A percentile compares a stretch with the other conserved stretches of the same genome.
Conservation (phyloP, 2,888 invertebrate species). For the Acanthacorydalis orientalis region DNA sequence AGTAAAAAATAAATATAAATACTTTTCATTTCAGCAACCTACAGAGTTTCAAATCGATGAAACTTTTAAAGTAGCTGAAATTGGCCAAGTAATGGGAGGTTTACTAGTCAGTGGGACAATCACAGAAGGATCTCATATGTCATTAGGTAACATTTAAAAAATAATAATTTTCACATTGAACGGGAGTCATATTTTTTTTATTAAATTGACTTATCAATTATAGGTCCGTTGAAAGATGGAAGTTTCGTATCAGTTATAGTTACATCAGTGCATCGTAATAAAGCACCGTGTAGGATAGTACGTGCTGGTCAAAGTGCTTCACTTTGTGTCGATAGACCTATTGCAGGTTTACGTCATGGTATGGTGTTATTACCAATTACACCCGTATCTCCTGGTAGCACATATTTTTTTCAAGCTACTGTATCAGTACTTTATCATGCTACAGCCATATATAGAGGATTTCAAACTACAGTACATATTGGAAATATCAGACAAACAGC, state of each 20-base stretch:
- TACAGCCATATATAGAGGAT: conserved; percentile 66
- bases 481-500: conserved; percentile 93
- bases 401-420: conserved; percentile 62
- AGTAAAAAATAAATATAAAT: neutral
- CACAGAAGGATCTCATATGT: conserved; percentile 62
- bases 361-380: conserved; percentile 57
- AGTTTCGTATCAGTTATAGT: conserved; percentile 62
- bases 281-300: conserved; percentile 76
- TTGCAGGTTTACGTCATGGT: conserved; percentile 53
- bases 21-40: conserved; percentile 34
- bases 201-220: conserved; percentile 2
- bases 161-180: conserved; percentile 11
- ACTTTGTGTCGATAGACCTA: conserved; percentile 46
- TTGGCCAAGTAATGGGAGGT: conserved; percentile 74
- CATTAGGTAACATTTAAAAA: conserved; percentile 33
- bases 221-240: conserved; percentile 61
- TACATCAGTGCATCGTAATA: conserved; percentile 78
- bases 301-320: conserved; percentile 85
- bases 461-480: conserved; percentile 87
- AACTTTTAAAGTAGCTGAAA: conserved; percentile 70
- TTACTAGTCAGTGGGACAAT: conserved; percentile 71
- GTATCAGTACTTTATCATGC: conserved; percentile 80
- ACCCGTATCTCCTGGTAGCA: conserved; percentile 36
- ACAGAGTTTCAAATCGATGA: conserved; percentile 90
- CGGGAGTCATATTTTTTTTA: conserved; percentile 3